A percentile compares a stretch with the other conserved stretches of the same genome.
Conservation (phyloP, 2,113 vertebrate genomes). For the Cyphomyrus discorhynchus region DNA sequence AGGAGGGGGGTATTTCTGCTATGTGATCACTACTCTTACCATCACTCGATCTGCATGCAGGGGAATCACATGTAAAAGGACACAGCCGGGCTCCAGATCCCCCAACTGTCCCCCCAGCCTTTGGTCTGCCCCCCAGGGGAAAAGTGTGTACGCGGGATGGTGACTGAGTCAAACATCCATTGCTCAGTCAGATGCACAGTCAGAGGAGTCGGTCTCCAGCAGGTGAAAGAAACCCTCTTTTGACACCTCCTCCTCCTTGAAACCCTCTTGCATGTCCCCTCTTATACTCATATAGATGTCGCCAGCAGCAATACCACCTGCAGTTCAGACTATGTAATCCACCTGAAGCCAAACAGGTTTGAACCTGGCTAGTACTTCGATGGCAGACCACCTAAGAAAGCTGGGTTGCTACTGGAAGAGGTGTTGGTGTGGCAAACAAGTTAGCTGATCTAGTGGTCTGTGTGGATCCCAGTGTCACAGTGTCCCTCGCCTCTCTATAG, state of each 20-base stretch:
- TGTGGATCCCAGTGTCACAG: background rate
- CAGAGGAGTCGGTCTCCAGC: background rate
- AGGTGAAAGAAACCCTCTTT: constrained; percentile 27
- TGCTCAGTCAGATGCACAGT: background rate
- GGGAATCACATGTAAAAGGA: constrained; percentile 61
- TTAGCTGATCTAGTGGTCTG: too few species aligned
- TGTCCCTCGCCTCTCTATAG: background rate
- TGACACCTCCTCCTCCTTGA: constrained; percentile 33
- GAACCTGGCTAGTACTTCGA: background rate
- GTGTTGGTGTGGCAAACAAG: too few species aligned
- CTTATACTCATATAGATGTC: background rate
- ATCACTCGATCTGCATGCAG: constrained; percentile 69
- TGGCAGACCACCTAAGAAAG: too few species aligned
- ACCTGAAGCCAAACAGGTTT: background rate
- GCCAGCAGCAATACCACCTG: background rate
- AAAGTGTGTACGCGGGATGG: background rate
- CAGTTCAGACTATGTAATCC: background rate
- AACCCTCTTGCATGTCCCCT: constrained; percentile 16
- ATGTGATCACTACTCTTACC: constrained; percentile 40
- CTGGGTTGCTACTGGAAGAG: too few species aligned
- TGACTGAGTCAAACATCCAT: background rate
- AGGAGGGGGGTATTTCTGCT: constrained; percentile 33
- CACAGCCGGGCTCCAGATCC: constrained; percentile 54
- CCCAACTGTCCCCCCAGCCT: constrained; percentile 38
- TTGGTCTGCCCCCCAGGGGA: constrained; percentile 33